Evolutionary conservation across 2,888 invertebrate genomes (phyloP).

Genomic region (Siphonodentalium dalli): DNA sequence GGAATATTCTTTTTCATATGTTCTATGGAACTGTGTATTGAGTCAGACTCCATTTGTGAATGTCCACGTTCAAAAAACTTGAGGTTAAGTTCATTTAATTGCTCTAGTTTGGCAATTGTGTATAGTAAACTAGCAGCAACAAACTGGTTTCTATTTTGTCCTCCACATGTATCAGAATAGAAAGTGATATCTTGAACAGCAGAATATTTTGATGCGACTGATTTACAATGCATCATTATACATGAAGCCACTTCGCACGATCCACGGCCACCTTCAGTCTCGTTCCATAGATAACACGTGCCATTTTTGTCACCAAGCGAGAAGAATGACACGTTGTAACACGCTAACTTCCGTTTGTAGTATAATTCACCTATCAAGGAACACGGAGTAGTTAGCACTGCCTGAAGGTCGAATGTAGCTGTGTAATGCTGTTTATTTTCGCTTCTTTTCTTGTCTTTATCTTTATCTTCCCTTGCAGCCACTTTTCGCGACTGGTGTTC

Average conservation of each 20-base stretch:
- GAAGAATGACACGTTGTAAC: conserved; percentile 25
- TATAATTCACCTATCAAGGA: conserved; percentile 22
- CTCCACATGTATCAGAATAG: conserved; percentile 21
- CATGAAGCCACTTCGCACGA: conserved; percentile 22
- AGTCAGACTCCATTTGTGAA: conserved; percentile 27
- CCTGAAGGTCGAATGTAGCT: conserved; percentile 22
- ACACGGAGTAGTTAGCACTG: conserved; percentile 22
- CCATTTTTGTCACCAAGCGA: conserved; percentile 11
- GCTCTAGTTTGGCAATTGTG: not conserved
- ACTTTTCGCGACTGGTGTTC: conserved; percentile 9
- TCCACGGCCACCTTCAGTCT: conserved; percentile 14
- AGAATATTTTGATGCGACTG: conserved; percentile 3
- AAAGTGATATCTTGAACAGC: conserved; percentile 11
- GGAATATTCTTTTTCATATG: conserved; percentile 13
- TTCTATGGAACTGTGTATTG: conserved; percentile 26
- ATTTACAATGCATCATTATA: conserved; percentile 6
- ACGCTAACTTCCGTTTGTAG: conserved; percentile 22
- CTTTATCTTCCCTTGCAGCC: conserved; percentile 21
- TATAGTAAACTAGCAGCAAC: conserved; percentile 15
- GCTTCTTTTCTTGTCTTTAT: conserved; percentile 1
- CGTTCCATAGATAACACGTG: conserved; percentile 9
- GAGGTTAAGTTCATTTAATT: conserved; percentile 15
- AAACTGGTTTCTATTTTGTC: conserved; percentile 25
- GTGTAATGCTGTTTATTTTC: conserved; percentile 5
- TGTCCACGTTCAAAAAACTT: conserved; percentile 27